phyloP scores from a whole-genome alignment of 2,888 invertebrate species.

The Stegana nigrithorax region DNA sequence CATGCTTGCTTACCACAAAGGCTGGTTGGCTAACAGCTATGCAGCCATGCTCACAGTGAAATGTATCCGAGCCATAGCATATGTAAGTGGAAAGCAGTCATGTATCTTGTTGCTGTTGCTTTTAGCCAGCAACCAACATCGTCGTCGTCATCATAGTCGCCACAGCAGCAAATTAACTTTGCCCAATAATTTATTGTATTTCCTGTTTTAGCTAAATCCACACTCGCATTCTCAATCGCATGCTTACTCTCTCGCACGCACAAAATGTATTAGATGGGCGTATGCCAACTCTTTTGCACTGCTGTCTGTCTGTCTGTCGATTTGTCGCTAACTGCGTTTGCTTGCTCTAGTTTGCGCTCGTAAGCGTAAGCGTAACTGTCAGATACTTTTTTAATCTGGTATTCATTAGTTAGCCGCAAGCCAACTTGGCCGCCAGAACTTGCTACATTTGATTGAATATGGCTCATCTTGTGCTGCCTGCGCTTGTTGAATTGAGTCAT shows the following conservation, averaged over 20 bases:
- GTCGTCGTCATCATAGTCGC: neutral
- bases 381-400: conserved; percentile 44
- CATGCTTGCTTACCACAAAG: too few relatives aligned
- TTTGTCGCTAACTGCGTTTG: neutral
- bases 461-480: neutral
- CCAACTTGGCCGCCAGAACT: neutral
- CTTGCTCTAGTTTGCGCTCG: neutral
- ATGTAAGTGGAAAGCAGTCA: too few relatives aligned
- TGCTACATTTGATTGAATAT: neutral
- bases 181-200: conserved; percentile 48
- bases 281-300: neutral
- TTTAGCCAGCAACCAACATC: neutral
- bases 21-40: too few relatives aligned
- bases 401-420: conserved; percentile 46
- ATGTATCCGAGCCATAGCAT: too few relatives aligned
- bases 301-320: neutral
- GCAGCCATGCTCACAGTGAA: too few relatives aligned
- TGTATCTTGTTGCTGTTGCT: conserved; percentile 10
- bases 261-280: conserved; percentile 29
- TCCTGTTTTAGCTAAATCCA: conserved; percentile 22
- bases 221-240: neutral
- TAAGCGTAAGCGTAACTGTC: too few relatives aligned
- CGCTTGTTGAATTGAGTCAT: too few relatives aligned
- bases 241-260: neutral
- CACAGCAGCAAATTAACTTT: conserved; percentile 24